Percentiles rank a stretch among this genome's conserved stretches.
Evolutionary conservation across 2,888 invertebrate genomes (phyloP).

Genomic region (Scaptomyza polygonia): DNA sequence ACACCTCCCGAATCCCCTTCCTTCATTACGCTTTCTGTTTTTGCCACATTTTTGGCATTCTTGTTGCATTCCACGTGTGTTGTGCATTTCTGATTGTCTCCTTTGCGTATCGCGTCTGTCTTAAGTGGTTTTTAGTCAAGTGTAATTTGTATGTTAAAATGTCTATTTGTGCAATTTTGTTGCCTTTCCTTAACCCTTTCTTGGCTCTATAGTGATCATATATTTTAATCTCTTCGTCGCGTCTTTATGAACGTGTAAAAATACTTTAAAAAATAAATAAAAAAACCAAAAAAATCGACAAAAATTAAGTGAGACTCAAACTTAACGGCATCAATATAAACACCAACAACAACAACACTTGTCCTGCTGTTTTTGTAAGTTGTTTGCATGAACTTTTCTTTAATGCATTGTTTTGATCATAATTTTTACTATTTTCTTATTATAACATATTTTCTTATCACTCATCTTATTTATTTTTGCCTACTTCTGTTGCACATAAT

Average conservation of each 20-base stretch:
- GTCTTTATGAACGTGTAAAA: slow-evolving; percentile 44
- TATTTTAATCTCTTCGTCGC: slow-evolving; percentile 27
- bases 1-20: slow-evolving; percentile 3
- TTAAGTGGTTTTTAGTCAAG: slow-evolving; percentile 15
- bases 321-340: slow-evolving; percentile 11
- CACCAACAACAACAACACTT: slow-evolving; percentile 25
- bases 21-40: slow-evolving; percentile 2
- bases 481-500: slow-evolving; percentile 18
- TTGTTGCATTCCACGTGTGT: slow-evolving; percentile 55
- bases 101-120: slow-evolving; percentile 4
- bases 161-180: slow-evolving; percentile 27
- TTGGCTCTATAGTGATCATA: slow-evolving; percentile 30
- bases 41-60: slow-evolving; percentile 44
- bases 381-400: slow-evolving; percentile 12
- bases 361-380: slow-evolving; percentile 48
- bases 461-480: slow-evolving; percentile 16
- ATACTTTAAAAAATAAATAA: slow-evolving; percentile 18
- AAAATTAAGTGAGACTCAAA: slow-evolving; percentile 13
- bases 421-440: slow-evolving; percentile 12
- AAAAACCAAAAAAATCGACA: slow-evolving; percentile 22
- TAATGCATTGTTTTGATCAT: slow-evolving; percentile 11
- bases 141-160: slow-evolving; percentile 36
- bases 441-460: slow-evolving; percentile 37
- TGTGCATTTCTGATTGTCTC: slow-evolving; percentile 14
- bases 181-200: neutral